Base-by-base conservation (phyloP, 2,797 vertebrate species). In the Neostethus bicornis region DNA sequence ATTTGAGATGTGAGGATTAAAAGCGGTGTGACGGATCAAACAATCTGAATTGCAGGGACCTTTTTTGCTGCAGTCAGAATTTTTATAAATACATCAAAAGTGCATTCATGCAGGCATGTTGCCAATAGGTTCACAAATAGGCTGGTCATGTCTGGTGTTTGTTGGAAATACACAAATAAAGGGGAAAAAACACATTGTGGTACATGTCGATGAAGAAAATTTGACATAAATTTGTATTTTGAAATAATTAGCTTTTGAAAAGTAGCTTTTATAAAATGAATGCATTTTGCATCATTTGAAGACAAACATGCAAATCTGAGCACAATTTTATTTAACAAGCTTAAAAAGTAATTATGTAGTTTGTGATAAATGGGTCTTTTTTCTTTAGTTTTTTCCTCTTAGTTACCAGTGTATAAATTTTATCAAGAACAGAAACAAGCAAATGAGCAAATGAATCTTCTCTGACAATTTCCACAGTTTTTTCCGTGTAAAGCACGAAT, bases 11-110 rank as follows among this genome's bases (percentile, higher is more conserved):
- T 43, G 31, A 49, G 60, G 52, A 51, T 61, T 53, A 59, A 71
- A 65, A 52, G 28, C 39, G 16, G 52, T 25, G 14, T 66, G 28
- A 46, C 23, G 78, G 73, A 84, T 75, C 71, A 63, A 45, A 67
- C 28, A 26, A 25, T 61, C 41, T 59, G 63, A 70, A 54, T 54
- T 52, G 46, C 16, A 49, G 56, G n/a, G 46, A 47, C 0, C 4
- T 57, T 66, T 24, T 66, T 45, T 26, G 12, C 61, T 75, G 63
- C 70, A n/a, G n/a, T n/a, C n/a, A n/a, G n/a, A n/a, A n/a, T n/a
- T n/a, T n/a, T n/a, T n/a, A n/a, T n/a, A n/a, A n/a, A 53, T 65
- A 62, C 52, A 73, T 69, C 61, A 70, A 57, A 71, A 64, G 29
- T 61, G 24, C 68, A 61, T 74, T 47, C 47, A 4, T 58, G 63